Evolutionary conservation across 2,797 vertebrate species (phyloP), one percentile per base, ranked within the genome.

Genomic region (Malurus leucopterus): DNA sequence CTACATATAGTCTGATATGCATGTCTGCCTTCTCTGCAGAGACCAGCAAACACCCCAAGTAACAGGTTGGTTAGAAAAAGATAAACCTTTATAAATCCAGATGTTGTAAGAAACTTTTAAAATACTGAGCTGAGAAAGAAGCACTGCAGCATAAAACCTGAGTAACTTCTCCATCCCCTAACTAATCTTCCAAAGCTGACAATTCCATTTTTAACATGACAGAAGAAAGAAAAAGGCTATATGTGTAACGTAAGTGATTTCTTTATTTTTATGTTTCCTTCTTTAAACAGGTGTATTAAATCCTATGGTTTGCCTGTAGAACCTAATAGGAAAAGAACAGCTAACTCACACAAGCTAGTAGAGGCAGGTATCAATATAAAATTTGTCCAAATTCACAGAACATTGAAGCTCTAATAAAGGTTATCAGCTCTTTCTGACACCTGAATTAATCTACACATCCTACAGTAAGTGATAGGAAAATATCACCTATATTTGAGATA

Each of bases 1-100:
- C 12, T n/a, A 65, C 15, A 49, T 20, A 51, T 0, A 58, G 19
- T 12, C 13, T 55, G 16, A 67, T 6, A 67, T 0, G 1, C 4
- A 68, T 32, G 47, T 59, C 16, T 59, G 9, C 32, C 50, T 63
- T 63, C 34, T 59, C 41, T 67, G 13, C n/a, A 49, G 26, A 62
- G 12, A 51, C 21, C 9, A 54, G 43, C 13, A 55, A 27, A 70
- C 9, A 76, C 7, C 5, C 6, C 38, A 55, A 40, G 15, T 15
- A 76, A 54, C 6, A 76, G 13, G 13, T 9, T 49, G 4, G 16
- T 62, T 40, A 89, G 30, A 46, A 88, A 74, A 70, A 65, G 16
- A 64, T 40, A 68, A 51, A 81, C 13, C 8, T 30, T 51, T 55
- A 11, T 14, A 69, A 72, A 65, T 14, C 11, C 38, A 63, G 17